Base-by-base conservation (phyloP, 2,113 vertebrate genomes). In the Pteronura brasiliensis region DNA sequence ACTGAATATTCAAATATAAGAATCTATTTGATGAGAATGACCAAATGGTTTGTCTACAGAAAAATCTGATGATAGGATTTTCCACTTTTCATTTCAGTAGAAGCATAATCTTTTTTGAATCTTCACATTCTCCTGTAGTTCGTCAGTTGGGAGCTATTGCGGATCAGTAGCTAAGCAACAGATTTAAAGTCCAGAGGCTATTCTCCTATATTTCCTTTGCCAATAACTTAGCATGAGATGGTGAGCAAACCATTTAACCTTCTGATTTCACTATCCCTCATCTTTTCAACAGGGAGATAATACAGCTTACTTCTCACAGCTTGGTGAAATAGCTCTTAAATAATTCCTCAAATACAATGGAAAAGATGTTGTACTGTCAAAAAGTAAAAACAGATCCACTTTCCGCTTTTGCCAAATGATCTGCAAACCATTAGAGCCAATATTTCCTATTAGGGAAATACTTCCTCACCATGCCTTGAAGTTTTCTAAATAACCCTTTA, bases 141-240 rank as follows among this genome's bases (percentile, higher is more conserved):
- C 71, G 71, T 93, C 95, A 95, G 18, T 94, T 92, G 96, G 92
- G 94, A 90, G 80, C 96, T 97, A 92, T 96, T 96, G 96, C 77
- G 96, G 95, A 93, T 97, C 84, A 96, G 97, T 97, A 97, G 80
- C 98, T 98, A 97, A 98, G 96, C 96, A 97, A 98, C 96, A 93
- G 96, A 96, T 96, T 96, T 96, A 77, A 97, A 96, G 79, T 95
- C 96, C 86, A 97, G 91, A 97, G 96, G 89, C 96, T 95, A 74
- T 96, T 92, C 92, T 94, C 36, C 47, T 92, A 6, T 90, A 94
- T 95, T 96, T 97, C 93, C 69, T 98, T 65, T 97, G 90, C 94
- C 96, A 92, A 92, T 98, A 97, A 95, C 69, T 90, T 97, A 92
- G 83, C 52, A 55, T 63, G 84, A 93, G 95, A 86, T 88, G 55